A percentile compares a stretch with the other conserved stretches of the same genome.
These are phyloP conservation scores for Gymnarchus niloticus DNA, from an alignment of 2,113 vertebrate genomes.

Conservation along the genomic window DNA sequence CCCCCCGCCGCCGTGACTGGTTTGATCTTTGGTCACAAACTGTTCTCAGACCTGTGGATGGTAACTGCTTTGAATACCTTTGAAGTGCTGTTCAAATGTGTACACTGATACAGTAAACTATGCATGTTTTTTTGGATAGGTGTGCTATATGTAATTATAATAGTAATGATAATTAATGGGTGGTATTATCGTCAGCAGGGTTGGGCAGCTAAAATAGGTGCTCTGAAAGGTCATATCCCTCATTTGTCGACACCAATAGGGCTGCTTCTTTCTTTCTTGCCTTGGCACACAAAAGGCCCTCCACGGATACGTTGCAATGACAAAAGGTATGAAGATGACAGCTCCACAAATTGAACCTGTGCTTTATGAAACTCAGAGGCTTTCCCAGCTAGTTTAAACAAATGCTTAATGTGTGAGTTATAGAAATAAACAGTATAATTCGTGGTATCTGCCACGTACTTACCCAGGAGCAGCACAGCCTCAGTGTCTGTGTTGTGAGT, in stretches of 20 bases:
- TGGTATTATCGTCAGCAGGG: neutral
- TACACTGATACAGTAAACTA: too few relatives aligned
- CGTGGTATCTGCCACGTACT: neutral
- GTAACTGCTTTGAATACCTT: neutral
- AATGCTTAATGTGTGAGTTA: slow-evolving; percentile 4
- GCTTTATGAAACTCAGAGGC: neutral
- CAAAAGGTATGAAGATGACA: neutral
- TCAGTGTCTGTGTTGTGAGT: neutral
- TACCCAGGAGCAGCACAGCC: neutral
- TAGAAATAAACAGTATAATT: neutral
- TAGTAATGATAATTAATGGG: neutral
- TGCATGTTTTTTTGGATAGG: too few relatives aligned
- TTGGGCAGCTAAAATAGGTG: neutral
- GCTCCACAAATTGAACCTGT: neutral
- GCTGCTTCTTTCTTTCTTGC: neutral
- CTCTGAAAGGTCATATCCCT: neutral
- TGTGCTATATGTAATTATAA: neutral
- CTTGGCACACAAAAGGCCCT: neutral
- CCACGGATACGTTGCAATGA: neutral
- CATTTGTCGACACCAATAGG: neutral
- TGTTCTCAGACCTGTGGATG: neutral
- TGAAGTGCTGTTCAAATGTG: too few relatives aligned
- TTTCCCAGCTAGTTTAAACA: neutral
- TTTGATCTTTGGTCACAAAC: too few relatives aligned
- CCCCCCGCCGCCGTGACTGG: too few relatives aligned